These are phyloP conservation scores for Seriola rivoliana DNA, from an alignment of 2,113 vertebrate genomes.

Conservation along the genomic window DNA sequence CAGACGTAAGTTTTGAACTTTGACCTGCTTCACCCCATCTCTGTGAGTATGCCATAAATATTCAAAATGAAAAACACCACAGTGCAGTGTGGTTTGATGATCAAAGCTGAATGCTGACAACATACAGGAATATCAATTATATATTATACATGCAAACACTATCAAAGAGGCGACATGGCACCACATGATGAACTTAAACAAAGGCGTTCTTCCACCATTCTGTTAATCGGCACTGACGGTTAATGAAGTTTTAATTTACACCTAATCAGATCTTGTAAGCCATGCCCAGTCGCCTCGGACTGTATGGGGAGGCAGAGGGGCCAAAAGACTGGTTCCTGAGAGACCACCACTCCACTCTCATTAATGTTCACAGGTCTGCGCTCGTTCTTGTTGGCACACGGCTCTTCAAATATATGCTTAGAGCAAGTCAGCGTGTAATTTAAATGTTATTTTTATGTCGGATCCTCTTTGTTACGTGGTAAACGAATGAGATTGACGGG, in stretches of 20 bases:
- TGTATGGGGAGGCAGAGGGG: conserved; percentile 56
- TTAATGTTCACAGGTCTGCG: conserved; percentile 74
- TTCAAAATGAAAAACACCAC: conserved; percentile 32
- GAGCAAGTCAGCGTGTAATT: conserved; percentile 55
- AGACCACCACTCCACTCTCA: conserved; percentile 80
- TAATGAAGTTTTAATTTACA: conserved; percentile 88
- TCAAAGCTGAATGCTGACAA: conserved; percentile 57
- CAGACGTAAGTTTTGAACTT: conserved; percentile 33
- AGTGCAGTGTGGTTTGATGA: conserved; percentile 29
- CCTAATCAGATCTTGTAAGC: conserved; percentile 86
- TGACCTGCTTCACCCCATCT: conserved; percentile 37
- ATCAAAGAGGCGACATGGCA: conserved; percentile 47
- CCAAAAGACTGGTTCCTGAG: conserved; percentile 76
- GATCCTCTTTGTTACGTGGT: conserved; percentile 52
- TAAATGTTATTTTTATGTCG: conserved; percentile 55
- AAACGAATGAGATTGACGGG: conserved; percentile 53
- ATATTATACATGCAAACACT: conserved; percentile 58
- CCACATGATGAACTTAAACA: conserved; percentile 68
- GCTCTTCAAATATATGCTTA: conserved; percentile 50
- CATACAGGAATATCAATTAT: conserved; percentile 52
- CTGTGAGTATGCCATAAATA: conserved; percentile 37
- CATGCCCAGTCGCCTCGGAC: conserved; percentile 82
- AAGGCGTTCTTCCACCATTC: conserved; percentile 56
- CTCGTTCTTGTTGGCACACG: conserved; percentile 53
- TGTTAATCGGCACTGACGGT: conserved; percentile 80